phyloP scores from a whole-genome alignment of 2,797 vertebrate genomes.

The Apodemus agrarius region DNA sequence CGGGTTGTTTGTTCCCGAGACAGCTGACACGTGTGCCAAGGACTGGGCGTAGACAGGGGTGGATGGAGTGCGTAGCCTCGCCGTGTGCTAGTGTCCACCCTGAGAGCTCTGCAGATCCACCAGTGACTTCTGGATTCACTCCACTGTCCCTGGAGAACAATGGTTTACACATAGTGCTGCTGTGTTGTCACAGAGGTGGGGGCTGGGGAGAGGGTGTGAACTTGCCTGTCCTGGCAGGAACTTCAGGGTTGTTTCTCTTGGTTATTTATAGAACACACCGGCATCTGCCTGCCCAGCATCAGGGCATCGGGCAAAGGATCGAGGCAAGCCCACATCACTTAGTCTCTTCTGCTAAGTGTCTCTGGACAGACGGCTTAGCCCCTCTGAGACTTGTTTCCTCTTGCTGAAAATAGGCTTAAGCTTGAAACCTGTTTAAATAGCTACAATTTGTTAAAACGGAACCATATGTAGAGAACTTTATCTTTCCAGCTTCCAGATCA shows the following conservation, averaged over 20 bases:
- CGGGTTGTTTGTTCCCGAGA: conserved; percentile 17
- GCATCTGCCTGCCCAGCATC: not conserved
- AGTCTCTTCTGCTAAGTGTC: not conserved
- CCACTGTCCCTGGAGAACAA: not conserved
- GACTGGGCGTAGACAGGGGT: too few species aligned
- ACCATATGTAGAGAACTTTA: not conserved
- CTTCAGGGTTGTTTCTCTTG: not conserved
- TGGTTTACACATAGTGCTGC: not conserved
- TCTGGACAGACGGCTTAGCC: not conserved
- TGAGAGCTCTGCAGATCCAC: not conserved
- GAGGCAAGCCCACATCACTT: not conserved
- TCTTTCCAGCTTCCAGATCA: not conserved
- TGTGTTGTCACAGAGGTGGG: not conserved
- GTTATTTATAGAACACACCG: not conserved
- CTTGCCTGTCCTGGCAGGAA: conserved; percentile 4
- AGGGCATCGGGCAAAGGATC: not conserved
- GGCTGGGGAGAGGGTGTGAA: not conserved
- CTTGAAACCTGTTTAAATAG: not conserved
- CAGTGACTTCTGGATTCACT: not conserved
- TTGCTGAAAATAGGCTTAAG: not conserved
- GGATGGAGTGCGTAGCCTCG: not conserved
- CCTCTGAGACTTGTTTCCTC: not conserved
- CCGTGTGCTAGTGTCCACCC: not conserved
- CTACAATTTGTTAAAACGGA: not conserved
- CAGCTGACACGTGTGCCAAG: not conserved